Evolutionary conservation across 2,113 vertebrate genomes (phyloP), one percentile per base, ranked within the genome.

Genomic region (Esox niger): DNA sequence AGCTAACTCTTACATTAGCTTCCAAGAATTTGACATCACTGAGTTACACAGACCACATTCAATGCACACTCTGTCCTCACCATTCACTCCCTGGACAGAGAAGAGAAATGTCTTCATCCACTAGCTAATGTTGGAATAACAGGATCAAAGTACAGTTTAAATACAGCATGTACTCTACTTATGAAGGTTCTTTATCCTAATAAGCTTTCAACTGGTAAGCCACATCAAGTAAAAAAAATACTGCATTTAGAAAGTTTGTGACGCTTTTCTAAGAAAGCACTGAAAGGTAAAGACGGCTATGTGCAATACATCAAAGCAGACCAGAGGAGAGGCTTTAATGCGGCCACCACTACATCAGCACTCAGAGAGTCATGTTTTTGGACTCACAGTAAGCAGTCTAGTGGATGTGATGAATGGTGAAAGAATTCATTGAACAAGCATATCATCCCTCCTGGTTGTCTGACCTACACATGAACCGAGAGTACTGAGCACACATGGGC

Each of bases 401-500:
- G 58, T 32, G 23, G 3, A 27, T 26, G 25, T 33, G 55, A 11
- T 57, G 46, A 54, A 33, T 63, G 62, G 49, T 71, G 69, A 71
- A 71, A 58, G 31, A 54, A 17, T 29, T 15, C 3, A 57, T 57
- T 57, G 23, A 58, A 32, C 7, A 6, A 6, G 20, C 15, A 30
- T 25, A 38, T 56, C n/a, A 26, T 63, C 61, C 35, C 49, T 23
- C 54, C 61, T 30, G 33, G 62, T 58, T 32, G 25, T 46, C 20
- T 55, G 52, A 58, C 33, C 55, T 59, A 6, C 66, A 58, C 25
- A 21, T 59, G 66, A 58, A 56, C 57, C 33, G 35, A 57, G 55
- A 57, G 64, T 23, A 11, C 21, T 56, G 54, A 3, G 32, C 59
- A 23, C 9, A 9, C 21, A 61, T n/a, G 7, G 6, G 56, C 17